Base-by-base conservation (phyloP, 2,888 invertebrate species). In the Branchellion lobata region DNA sequence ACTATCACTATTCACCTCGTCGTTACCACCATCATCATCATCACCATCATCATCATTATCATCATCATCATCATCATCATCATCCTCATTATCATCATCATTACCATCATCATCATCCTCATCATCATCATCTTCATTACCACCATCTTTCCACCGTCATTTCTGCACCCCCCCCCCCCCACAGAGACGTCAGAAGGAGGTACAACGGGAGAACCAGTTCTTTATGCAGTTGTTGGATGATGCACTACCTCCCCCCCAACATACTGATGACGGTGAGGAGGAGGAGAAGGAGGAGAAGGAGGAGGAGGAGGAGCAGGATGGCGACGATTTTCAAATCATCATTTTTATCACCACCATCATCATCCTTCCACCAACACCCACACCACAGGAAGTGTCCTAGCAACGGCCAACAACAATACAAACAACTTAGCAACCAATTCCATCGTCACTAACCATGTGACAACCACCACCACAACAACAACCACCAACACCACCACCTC, bases 201-300 rank as follows among this genome's bases (percentile, higher is more conserved):
- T 98, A 84, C 93, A 95, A 82, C 94, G 93, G 88, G 94, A 95
- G 89, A 96, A 96, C 89, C 94, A 95, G 89, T 95, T 95, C 90
- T 96, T 95, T 88, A 92, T 93, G 90, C 93, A 95, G 89, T 90
- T 96, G 84, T 90, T 96, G 89, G 92, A 93, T 85, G 93, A 96
- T 88, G 95, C 96, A 84, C 89, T 96, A 87, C 96, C 95, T 72
- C 71, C 69, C 40, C 61, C 29, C 11, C 68, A 47, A 8, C 53
- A 34, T 11, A 34, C 47, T 21, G 75, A 79, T 27, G 81, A 81
- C 36, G 73, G 68, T 68, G 40, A 18, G 61, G 5, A 3, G 21
- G 61, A 5, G 21, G n/a, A 5, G 61, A n/a, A 5, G 61, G 21
- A 57, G 61, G 61, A n/a, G 61, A 57, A 5, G 21, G 24, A 57